Evolutionary conservation across 2,888 invertebrate genomes (phyloP), one percentile per base, ranked within the genome.

Genomic region (Sinotaia quadrata): DNA sequence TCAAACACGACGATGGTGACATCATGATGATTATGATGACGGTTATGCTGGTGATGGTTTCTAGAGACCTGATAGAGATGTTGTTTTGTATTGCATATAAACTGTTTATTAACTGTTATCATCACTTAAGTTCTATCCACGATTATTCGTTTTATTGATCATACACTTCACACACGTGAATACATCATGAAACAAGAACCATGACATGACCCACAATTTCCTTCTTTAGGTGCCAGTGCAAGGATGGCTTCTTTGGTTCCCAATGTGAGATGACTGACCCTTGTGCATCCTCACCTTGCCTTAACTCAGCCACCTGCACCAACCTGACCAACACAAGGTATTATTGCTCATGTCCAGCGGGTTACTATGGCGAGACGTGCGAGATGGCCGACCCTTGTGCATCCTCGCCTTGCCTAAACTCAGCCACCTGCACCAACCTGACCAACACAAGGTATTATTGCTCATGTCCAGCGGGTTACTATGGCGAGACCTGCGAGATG

Each of bases 201-300:
- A n/a, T n/a, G n/a, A n/a, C n/a, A n/a, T n/a, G n/a, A n/a, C n/a
- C n/a, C n/a, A n/a, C n/a, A n/a, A n/a, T n/a, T n/a, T n/a, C n/a
- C n/a, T n/a, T n/a, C n/a, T n/a, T n/a, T n/a, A n/a, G n/a, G n/a
- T 85, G 85, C 47, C 52, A 73, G 10, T 85, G 85, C 66, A 52
- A 72, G 7, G 61, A 62, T 2, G 83, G 81, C 24, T 73, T 77
- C 54, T 82, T 73, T 33, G 85, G 84, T 2, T 65, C 73, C 36
- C 73, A 73, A n/a, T 85, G 85, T 72, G 76, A 83, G 68, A 61
- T 71, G 8, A 66, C 76, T 33, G 72, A 84, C 68, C 79, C 80
- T 21, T 85, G 85, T 63, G 72, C 69, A 31, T 52, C 71, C 12
- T 56, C 69, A 4, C 76, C 78, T 7, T 85, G 84, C 71, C 71